These are phyloP conservation scores for Lepidurus arcticus DNA, from an alignment of 1,140 invertebrate species.

Conservation along the genomic window DNA sequence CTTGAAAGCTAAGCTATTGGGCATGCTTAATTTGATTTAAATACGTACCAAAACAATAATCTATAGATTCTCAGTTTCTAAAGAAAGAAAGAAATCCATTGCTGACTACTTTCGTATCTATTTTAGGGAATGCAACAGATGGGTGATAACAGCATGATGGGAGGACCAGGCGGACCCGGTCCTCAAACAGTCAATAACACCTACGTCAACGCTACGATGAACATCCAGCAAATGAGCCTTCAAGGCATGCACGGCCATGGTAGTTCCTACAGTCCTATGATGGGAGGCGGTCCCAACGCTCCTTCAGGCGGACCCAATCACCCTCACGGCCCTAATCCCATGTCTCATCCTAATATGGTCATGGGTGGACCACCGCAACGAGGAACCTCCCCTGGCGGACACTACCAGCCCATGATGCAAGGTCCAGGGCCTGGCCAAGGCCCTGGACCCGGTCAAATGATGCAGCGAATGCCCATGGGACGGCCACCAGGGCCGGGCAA, in stretches of 20 bases:
- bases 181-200: conserved; percentile 51
- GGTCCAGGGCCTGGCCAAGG: conserved; percentile 33
- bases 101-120: not conserved
- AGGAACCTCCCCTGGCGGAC: conserved; percentile 25
- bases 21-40: too few species aligned
- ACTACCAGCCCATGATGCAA: conserved; percentile 36
- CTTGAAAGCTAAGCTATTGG: too few species aligned
- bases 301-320: conserved; percentile 37
- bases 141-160: conserved; percentile 41
- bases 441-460: conserved; percentile 46
- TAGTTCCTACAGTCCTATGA: conserved; percentile 38
- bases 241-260: conserved; percentile 45
- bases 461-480: conserved; percentile 51
- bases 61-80: too few species aligned
- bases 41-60: too few species aligned
- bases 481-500: conserved; percentile 35
- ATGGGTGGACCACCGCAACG: conserved; percentile 39
- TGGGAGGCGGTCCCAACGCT: conserved; percentile 37
- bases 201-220: conserved; percentile 49
- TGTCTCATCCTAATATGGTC: conserved; percentile 39
- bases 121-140: conserved; percentile 37
- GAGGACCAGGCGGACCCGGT: conserved; percentile 44
- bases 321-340: conserved; percentile 37
- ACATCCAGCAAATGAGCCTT: conserved; percentile 52
- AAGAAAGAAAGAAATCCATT: too few species aligned